A percentile compares a stretch with the other conserved stretches of the same genome.
Conservation (phyloP, 1,140 invertebrate species). For the Drosophila insularis region DNA sequence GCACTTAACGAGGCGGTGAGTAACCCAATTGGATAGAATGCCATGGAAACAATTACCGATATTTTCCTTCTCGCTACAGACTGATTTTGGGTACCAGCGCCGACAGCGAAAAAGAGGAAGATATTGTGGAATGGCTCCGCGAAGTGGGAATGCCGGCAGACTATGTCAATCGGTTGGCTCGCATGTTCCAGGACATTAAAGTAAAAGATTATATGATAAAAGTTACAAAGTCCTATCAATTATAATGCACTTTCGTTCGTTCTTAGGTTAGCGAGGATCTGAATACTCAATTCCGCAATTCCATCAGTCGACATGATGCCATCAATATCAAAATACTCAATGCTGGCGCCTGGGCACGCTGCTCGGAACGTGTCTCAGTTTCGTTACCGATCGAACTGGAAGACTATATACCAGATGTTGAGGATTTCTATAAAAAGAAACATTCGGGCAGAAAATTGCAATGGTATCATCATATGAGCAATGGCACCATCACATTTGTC, state of each 20-base stretch:
- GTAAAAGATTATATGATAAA: conserved; percentile 83
- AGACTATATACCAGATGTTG: conserved; percentile 98
- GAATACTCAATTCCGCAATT: conserved; percentile 95
- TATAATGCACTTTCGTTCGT: neutral
- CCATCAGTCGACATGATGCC: conserved; percentile 86
- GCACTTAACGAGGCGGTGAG: conserved; percentile 96
- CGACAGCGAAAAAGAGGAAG: conserved; percentile 99
- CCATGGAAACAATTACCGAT: neutral
- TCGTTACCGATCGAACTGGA: conserved; percentile 98
- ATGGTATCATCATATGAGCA: conserved; percentile 99
- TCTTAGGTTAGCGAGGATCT: conserved; percentile 92
- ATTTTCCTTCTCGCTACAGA: conserved; percentile 22
- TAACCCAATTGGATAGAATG: neutral
- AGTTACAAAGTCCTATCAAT: too few species aligned
- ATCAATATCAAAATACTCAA: conserved; percentile 98
- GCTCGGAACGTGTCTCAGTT: conserved; percentile 96
- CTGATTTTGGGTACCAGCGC: conserved; percentile 98
- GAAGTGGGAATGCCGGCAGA: conserved; percentile 99
- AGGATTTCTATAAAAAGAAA: conserved; percentile 97
- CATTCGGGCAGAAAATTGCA: conserved; percentile 99
- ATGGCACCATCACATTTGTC: conserved; percentile 98
- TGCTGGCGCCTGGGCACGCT: conserved; percentile 98
- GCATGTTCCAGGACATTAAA: conserved; percentile 99
- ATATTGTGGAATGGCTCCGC: conserved; percentile 98
- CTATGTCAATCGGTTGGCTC: conserved; percentile 98